A percentile compares a stretch with the other conserved stretches of the same genome.
Evolutionary conservation across 2,888 invertebrate genomes (phyloP).

Genomic region (Cosmorhoe ocellata): DNA sequence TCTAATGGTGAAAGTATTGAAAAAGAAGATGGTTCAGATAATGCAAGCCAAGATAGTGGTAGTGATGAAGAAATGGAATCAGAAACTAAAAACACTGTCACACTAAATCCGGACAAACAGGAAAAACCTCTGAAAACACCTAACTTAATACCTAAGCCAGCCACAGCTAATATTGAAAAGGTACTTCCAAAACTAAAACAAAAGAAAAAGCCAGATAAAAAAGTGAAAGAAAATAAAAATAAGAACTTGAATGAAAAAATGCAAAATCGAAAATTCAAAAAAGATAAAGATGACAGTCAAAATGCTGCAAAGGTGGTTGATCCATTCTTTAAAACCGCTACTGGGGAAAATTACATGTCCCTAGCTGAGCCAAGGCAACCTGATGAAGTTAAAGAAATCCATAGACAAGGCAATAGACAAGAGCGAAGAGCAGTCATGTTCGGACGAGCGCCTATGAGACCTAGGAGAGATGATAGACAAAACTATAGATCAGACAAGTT

Average conservation of each 20-base stretch:
- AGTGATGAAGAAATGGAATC: slow-evolving; percentile 22
- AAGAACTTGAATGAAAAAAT: slow-evolving; percentile 69
- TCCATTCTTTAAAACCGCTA: slow-evolving; percentile 73
- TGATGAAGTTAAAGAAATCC: slow-evolving; percentile 71
- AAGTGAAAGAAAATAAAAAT: slow-evolving; percentile 63
- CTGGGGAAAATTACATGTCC: slow-evolving; percentile 73
- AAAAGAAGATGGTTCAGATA: slow-evolving; percentile 18
- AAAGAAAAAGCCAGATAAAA: slow-evolving; percentile 42
- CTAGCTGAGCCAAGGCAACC: slow-evolving; percentile 69
- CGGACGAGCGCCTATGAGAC: slow-evolving; percentile 65
- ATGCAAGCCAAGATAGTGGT: slow-evolving; percentile 18
- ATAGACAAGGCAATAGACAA: slow-evolving; percentile 68
- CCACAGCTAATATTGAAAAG: slow-evolving; percentile 13
- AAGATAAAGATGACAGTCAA: slow-evolving; percentile 42
- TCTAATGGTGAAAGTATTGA: slow-evolving; percentile 24
- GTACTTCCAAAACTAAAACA: slow-evolving; percentile 8
- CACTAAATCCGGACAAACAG: slow-evolving; percentile 13
- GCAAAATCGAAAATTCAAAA: slow-evolving; percentile 59
- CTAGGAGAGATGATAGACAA: slow-evolving; percentile 46
- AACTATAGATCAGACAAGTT: slow-evolving; percentile 36
- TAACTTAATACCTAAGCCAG: slow-evolving; percentile 3
- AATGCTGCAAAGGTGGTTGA: slow-evolving; percentile 60
- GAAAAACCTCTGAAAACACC: slow-evolving; percentile 13
- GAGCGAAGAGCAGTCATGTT: slow-evolving; percentile 74
- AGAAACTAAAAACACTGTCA: slow-evolving; percentile 19